Evolutionary conservation across 1,140 invertebrate species (phyloP).

Genomic region (Andricus grossulariae): DNA sequence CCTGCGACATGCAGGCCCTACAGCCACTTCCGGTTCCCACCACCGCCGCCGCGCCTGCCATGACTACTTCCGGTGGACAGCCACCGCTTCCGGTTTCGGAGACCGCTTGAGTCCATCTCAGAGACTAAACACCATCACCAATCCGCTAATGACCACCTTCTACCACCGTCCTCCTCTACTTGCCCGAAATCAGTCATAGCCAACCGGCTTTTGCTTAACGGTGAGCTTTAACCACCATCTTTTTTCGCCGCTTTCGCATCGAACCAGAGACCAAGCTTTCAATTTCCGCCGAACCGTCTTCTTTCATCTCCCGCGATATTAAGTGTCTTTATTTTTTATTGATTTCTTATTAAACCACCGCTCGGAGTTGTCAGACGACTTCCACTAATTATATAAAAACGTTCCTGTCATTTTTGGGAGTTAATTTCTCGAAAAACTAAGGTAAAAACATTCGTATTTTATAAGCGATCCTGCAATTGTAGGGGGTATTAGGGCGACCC

Average conservation of each 20-base stretch:
- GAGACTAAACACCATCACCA: constrained; percentile 59
- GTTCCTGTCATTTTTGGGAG: no score
- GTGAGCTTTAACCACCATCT: constrained; percentile 65
- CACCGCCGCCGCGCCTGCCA: constrained; percentile 68
- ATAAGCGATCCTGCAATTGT: no score
- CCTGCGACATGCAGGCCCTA: constrained; percentile 75
- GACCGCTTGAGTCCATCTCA: constrained; percentile 71
- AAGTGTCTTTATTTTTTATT: no score
- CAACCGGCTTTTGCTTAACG: constrained; percentile 66
- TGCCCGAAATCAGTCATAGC: constrained; percentile 64
- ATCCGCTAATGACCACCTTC: constrained; percentile 57
- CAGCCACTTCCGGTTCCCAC: constrained; percentile 73
- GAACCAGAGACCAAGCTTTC: constrained; percentile 35
- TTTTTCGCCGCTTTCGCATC: constrained; percentile 43
- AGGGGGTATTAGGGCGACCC: no score
- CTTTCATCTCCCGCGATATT: not conserved
- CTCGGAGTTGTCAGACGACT: no score
- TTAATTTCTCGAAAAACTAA: no score
- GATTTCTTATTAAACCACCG: no score
- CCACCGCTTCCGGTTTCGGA: constrained; percentile 71
- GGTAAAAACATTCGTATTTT: no score
- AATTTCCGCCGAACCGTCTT: not conserved
- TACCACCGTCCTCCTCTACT: constrained; percentile 66
- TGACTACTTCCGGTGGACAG: constrained; percentile 73
- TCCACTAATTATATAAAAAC: no score